phyloP scores from a whole-genome alignment of 2,888 invertebrate genomes.

The Mongoloraphidia duomilia region DNA sequence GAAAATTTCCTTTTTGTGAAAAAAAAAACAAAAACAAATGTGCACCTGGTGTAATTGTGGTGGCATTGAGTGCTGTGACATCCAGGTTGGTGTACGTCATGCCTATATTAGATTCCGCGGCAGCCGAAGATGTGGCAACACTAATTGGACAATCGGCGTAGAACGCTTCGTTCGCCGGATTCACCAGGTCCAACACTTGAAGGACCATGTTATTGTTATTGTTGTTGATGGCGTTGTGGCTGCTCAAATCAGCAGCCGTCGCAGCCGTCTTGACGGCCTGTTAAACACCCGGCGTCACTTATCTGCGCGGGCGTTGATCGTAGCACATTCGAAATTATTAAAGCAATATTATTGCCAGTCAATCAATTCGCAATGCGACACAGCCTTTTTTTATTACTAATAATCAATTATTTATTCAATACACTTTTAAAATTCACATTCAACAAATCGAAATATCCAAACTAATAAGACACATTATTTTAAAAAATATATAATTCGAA shows the following conservation, averaged over 20 bases:
- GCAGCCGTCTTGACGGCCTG: slow-evolving; percentile 9
- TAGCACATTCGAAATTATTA: neutral
- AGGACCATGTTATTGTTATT: slow-evolving; percentile 45
- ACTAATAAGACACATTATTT: no score
- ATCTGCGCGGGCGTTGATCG: slow-evolving; percentile 1
- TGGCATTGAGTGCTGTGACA: slow-evolving; percentile 18
- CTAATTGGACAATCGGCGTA: slow-evolving; percentile 43
- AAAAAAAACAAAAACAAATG: neutral
- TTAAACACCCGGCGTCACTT: slow-evolving; percentile 2
- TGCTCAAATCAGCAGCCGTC: slow-evolving; percentile 9
- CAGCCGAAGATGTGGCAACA: slow-evolving; percentile 19
- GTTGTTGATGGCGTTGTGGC: slow-evolving; percentile 19
- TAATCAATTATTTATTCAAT: no score
- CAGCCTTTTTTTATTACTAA: no score
- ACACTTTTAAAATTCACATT: no score
- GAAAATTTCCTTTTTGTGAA: neutral
- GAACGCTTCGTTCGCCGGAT: slow-evolving; percentile 53
- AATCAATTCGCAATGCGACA: no score
- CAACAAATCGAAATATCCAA: no score
- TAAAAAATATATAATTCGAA: no score
- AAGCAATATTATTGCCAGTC: no score
- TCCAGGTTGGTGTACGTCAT: slow-evolving; percentile 29
- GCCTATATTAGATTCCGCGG: slow-evolving; percentile 19
- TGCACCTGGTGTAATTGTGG: slow-evolving; percentile 2
- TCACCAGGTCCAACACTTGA: slow-evolving; percentile 51